Evolutionary conservation across 2,888 invertebrate genomes (phyloP).

Genomic region (Oeneis ivallda): DNA sequence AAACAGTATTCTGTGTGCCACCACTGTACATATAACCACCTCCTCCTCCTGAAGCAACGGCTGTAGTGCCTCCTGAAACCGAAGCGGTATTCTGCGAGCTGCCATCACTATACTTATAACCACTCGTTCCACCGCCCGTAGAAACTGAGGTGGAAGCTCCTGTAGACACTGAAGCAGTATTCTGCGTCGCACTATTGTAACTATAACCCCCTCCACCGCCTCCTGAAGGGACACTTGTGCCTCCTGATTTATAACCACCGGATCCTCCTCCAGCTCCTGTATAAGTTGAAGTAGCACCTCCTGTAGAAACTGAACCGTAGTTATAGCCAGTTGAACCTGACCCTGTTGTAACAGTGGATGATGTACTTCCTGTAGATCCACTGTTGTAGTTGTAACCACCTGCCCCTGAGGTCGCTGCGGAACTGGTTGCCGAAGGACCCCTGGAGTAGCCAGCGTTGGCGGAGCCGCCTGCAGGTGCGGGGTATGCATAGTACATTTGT

Average conservation of each 20-base stretch:
- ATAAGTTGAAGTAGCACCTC: constrained; percentile 1
- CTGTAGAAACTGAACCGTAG: constrained; percentile 42
- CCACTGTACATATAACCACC: constrained; percentile 22
- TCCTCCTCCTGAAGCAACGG: not conserved
- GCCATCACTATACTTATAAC: constrained; percentile 50
- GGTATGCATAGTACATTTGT: constrained; percentile 74
- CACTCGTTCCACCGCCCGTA: constrained; percentile 22
- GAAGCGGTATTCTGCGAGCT: constrained; percentile 13
- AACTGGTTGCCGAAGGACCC: constrained; percentile 41
- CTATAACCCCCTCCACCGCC: constrained; percentile 19
- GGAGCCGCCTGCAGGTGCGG: constrained; percentile 54
- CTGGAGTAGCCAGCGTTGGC: constrained; percentile 54
- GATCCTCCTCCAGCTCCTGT: constrained; percentile 5
- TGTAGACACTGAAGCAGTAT: not conserved
- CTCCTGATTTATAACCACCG: constrained; percentile 23
- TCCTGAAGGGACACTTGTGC: not conserved
- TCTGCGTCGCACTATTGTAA: constrained; percentile 19
- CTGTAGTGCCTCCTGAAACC: not conserved
- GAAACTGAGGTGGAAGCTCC: not conserved
- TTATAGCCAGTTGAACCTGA: constrained; percentile 45
- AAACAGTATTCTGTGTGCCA: constrained; percentile 4
- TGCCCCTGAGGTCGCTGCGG: constrained; percentile 26
- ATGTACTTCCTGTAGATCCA: constrained; percentile 21
- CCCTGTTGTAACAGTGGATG: constrained; percentile 2
- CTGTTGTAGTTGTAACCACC: constrained; percentile 40